Evolutionary conservation across 2,888 invertebrate species (phyloP), one percentile per base, ranked within the genome.

Genomic region (Corythucha ciliata): DNA sequence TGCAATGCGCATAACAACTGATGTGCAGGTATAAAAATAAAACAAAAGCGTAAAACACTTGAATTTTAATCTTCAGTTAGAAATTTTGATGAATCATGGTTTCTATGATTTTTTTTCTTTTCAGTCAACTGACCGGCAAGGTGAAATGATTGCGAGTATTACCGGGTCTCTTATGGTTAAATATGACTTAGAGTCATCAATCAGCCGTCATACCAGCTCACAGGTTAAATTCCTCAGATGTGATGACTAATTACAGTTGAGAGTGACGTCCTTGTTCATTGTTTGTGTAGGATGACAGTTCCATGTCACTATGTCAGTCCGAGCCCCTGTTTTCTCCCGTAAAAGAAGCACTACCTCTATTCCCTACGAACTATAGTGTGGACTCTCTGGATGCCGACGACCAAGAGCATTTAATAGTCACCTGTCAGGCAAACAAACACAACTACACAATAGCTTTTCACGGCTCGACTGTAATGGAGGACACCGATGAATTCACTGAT

Each of bases 371-470:
- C 68, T 86, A 84, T 70, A 90, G 90, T 63, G 88, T 90, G 57
- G 91, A 92, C 68, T 91, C 90, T 59, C 74, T 92, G 62, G 91
- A 92, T 69, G 85, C 88, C 70, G 88, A 88, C 67, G 78, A 80
- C 58, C 79, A 81, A 56, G 82, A 83, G 67, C 51, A 51, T 21
- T 82, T 83, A 64, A 81, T 91, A 69, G 76, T 90, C 59, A 91
- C 90, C 57, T 92, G 91, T 69, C 85, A 86, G 70, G 84, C 88
- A 57, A 75, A 75, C 61, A 90, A 91, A 73, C 86, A 90, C 70
- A 92, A 92, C 72, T 92, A 92, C 68, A 92, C 91, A 58, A 90
- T 92, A 65, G 91, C 91, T 60, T 92, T 92, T 64, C 90, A 91
- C 72, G 91, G 89, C 65, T 86, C 86, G 63, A 75, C 56, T 25